Percentiles rank a stretch among this genome's conserved stretches.
Evolutionary conservation across 2,797 vertebrate genomes (phyloP).

Genomic region (Bovichtus variegatus): DNA sequence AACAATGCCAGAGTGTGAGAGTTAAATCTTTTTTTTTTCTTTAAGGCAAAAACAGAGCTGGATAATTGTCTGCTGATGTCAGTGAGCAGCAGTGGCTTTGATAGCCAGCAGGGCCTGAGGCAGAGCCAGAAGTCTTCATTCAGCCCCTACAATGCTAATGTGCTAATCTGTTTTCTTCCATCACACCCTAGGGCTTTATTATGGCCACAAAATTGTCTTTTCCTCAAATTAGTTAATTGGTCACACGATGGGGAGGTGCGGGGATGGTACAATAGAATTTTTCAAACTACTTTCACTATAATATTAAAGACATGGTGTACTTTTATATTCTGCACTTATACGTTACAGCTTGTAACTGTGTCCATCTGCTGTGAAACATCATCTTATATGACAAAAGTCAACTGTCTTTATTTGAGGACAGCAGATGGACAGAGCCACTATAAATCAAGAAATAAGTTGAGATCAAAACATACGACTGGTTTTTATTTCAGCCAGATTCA

Average conservation of each 20-base stretch:
- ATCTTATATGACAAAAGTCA: neutral
- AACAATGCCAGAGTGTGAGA: neutral
- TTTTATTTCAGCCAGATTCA: neutral
- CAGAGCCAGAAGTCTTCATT: constrained; percentile 57
- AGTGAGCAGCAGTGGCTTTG: constrained; percentile 49
- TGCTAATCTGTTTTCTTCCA: constrained; percentile 79
- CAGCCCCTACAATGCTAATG: constrained; percentile 68
- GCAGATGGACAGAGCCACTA: neutral
- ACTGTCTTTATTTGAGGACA: neutral
- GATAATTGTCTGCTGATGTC: constrained; percentile 43
- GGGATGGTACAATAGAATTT: neutral
- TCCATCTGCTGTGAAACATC: neutral
- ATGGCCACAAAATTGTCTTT: constrained; percentile 64
- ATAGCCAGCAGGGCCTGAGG: constrained; percentile 59
- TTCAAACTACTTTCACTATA: neutral
- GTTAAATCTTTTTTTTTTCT: constrained; percentile 30
- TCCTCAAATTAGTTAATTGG: constrained; percentile 69
- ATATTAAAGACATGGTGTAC: neutral
- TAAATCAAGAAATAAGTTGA: neutral
- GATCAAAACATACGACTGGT: neutral
- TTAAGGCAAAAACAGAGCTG: constrained; percentile 15
- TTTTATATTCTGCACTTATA: neutral
- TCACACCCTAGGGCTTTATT: constrained; percentile 49
- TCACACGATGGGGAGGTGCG: constrained; percentile 50
- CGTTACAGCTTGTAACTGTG: neutral